Evolutionary conservation across 1,140 invertebrate species (phyloP), one percentile per base, ranked within the genome.

Genomic region (Drosophila ananassae): DNA sequence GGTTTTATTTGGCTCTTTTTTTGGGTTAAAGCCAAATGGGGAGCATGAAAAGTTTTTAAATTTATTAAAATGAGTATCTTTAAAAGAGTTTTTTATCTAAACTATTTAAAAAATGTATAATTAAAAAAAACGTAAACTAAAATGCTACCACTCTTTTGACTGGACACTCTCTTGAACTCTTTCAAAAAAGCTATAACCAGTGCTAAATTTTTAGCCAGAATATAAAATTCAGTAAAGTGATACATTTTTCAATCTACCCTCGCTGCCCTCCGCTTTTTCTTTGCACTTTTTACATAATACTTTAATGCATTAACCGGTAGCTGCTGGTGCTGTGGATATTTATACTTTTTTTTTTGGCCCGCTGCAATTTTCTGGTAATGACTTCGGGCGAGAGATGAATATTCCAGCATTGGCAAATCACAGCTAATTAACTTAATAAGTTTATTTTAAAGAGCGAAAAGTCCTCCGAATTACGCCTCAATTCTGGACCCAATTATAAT

Each of bases 361-460:
- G 9, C 46, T 53, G 44, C 63, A 76, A 76, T 76, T 76, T 76
- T 55, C 62, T 68, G 30, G 63, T 76, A 76, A 76, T 76, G 73
- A 76, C 46, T 62, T 22, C 32, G 47, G 56, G 58, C 2, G 63
- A 44, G 34, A 56, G 60, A 39, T 75, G 44, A 54, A 68, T 68
- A 68, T 69, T 56, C 25, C 44, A 22, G 28, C 47, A 73, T 53
- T 74, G 39, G 59, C 37, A 75, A 75, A 75, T 74, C 71, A 41
- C 52, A 76, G 73, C 73, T 76, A 68, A 76, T 76, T 76, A 76
- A 60, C 56, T 68, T 76, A 76, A 76, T 75, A 60, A 76, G 73
- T 76, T 76, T 52, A 76, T 76, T 61, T 76, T 75, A 76, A 76
- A 76, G 55, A 60, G 48, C 61, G 66, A 59, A 58, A 66, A 51